Conservation (phyloP, 2,888 invertebrate genomes). For the Drosophila eohydei region DNA sequence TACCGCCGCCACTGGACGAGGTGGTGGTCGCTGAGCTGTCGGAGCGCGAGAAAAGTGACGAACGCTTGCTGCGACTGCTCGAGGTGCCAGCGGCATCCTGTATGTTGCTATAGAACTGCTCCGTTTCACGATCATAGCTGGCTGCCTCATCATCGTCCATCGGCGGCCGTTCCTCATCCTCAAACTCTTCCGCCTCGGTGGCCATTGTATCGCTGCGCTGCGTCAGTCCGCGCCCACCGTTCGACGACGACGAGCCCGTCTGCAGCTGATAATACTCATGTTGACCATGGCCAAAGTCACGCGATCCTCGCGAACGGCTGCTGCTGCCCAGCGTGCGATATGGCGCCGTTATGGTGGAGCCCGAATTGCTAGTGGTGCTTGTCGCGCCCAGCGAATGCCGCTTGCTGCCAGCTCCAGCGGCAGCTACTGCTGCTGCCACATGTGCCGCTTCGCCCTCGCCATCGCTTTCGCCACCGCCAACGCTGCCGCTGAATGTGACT, state of each 20-base stretch:
- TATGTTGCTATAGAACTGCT: slow-evolving; percentile 83
- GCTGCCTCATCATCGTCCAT: slow-evolving; percentile 74
- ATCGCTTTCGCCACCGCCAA: slow-evolving; percentile 78
- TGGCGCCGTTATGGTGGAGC: slow-evolving; percentile 51
- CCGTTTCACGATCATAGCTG: slow-evolving; percentile 82
- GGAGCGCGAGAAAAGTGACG: slow-evolving; percentile 84
- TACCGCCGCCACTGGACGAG: slow-evolving; percentile 83
- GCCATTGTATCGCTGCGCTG: slow-evolving; percentile 73
- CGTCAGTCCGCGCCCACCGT: slow-evolving; percentile 51
- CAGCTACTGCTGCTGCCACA: not conserved
- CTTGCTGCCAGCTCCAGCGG: slow-evolving; percentile 31
- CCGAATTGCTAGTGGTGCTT: slow-evolving; percentile 66
- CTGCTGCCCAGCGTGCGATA: slow-evolving; percentile 63
- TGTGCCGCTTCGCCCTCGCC: slow-evolving; percentile 35
- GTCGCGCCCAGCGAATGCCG: slow-evolving; percentile 67
- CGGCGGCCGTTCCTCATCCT: slow-evolving; percentile 66
- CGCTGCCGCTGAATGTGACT: slow-evolving; percentile 82
- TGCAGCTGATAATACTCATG: slow-evolving; percentile 69
- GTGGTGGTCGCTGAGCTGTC: slow-evolving; percentile 85
- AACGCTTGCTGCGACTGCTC: slow-evolving; percentile 80
- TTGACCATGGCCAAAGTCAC: slow-evolving; percentile 44
- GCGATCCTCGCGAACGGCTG: slow-evolving; percentile 58
- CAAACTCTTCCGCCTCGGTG: slow-evolving; percentile 71
- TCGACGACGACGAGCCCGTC: slow-evolving; percentile 63
- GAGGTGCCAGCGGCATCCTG: slow-evolving; percentile 79